phyloP scores from a whole-genome alignment of 2,113 vertebrate genomes.

The Phyllopteryx taeniolatus region DNA sequence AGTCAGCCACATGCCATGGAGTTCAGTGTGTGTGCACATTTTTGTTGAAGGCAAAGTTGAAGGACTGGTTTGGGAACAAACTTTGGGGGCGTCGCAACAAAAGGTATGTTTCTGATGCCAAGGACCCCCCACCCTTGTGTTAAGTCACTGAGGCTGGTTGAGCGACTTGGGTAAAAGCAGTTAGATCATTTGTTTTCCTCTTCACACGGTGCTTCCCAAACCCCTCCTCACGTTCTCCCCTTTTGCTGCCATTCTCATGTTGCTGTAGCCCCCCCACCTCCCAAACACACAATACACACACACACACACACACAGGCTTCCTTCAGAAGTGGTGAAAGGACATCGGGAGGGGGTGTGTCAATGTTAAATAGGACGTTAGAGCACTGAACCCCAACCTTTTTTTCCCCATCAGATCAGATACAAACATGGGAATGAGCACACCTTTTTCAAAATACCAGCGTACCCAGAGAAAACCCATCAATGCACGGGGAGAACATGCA shows the following conservation, averaged over 20 bases:
- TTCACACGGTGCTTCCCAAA: conserved; percentile 21
- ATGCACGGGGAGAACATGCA: too few species aligned
- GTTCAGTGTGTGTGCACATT: neutral
- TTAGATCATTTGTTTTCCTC: conserved; percentile 63
- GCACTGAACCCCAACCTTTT: too few species aligned
- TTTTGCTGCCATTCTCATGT: conserved; percentile 39
- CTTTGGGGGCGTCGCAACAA: conserved; percentile 2
- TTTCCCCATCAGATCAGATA: neutral
- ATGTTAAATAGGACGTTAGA: neutral
- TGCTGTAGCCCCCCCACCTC: conserved; percentile 17
- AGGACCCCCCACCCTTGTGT: neutral
- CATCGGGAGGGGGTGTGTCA: neutral
- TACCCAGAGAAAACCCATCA: neutral
- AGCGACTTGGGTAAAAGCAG: conserved; percentile 24
- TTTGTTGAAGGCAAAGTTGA: conserved; percentile 13
- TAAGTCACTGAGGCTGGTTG: neutral
- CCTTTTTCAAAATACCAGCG: neutral
- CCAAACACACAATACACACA: too few species aligned
- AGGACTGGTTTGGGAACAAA: conserved; percentile 31
- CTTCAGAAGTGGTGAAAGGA: conserved; percentile 18
- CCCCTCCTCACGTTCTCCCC: conserved; percentile 27
- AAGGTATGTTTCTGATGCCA: conserved; percentile 3
- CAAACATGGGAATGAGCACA: neutral
- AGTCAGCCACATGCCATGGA: conserved; percentile 17
- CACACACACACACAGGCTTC: conserved; percentile 13